Base-by-base conservation (phyloP, 2,113 vertebrate species). In the Bagarius yarrelli region DNA sequence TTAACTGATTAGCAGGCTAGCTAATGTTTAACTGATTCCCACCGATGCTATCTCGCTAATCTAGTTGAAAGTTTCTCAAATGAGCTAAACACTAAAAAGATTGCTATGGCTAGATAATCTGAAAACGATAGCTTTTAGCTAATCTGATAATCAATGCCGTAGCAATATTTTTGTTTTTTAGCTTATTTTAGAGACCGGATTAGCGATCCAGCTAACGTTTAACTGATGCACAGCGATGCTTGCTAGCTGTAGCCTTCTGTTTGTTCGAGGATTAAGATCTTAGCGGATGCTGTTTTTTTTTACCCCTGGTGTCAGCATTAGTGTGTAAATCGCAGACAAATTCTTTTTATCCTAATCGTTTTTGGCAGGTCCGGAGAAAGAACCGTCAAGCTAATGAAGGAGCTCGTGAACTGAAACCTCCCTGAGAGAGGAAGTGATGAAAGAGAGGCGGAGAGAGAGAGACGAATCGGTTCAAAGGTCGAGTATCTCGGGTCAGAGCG, bases 391-490 rank as follows among this genome's bases (percentile, higher is more conserved):
- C 70, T 72, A 52, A 74, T 53, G 30, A 56, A 56, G 71, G 52
- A 21, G 19, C 8, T 3, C 11, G 19, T 2, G 52, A 74, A 34
- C 30, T 15, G 52, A 56, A 34, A 32, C 52, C 71, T 74, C 25
- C 30, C 67, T 27, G 11, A 11, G 67, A 71, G 30, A 34, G 71
- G 30, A 74, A 56, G 71, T 56, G 71, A 56, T 56, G 71, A 74
- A 74, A 74, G 71, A 56, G 30, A 55, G 52, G 32, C 32, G 52
- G 52, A 74, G 56, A 56, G 30, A 74, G 56, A 56, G 19, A 27
- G n/a, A n/a, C 6, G 14, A 16, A 30, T 56, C 30, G 30, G 71
- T 74, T 74, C 71, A 74, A 30, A 56, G 71, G 71, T 52, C 50
- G 15, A 53, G 27, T 32, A 32, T 74, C 27, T 23, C 30, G 71